phyloP scores from a whole-genome alignment of 1,140 invertebrate species.

The Oryctes rhinoceros region DNA sequence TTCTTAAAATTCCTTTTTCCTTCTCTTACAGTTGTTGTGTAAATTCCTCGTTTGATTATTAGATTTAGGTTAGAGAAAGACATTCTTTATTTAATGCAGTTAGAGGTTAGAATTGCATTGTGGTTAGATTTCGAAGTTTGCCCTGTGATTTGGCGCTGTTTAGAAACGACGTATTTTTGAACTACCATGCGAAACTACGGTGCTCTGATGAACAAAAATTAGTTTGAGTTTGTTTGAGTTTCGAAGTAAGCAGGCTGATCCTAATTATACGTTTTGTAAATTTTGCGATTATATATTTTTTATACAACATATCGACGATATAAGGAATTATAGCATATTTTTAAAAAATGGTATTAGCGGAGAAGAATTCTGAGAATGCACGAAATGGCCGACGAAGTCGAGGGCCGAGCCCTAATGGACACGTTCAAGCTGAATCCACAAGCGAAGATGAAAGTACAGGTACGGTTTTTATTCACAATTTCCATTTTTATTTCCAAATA shows the following conservation, averaged over 20 bases:
- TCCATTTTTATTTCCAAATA: conserved; percentile 44
- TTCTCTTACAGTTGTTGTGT: conserved; percentile 65
- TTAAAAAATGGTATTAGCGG: conserved; percentile 82
- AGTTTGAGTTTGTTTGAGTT: conserved; percentile 48
- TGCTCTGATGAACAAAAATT: conserved; percentile 50
- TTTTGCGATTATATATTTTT: conserved; percentile 39
- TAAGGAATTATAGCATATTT: conserved; percentile 42
- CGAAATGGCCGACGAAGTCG: conserved; percentile 86
- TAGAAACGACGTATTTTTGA: not conserved
- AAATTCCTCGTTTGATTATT: conserved; percentile 65
- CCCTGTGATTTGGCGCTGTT: not conserved
- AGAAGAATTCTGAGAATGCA: conserved; percentile 81
- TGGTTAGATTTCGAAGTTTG: conserved; percentile 9
- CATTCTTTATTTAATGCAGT: conserved; percentile 46
- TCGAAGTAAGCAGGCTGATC: conserved; percentile 47
- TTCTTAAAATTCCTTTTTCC: conserved; percentile 84
- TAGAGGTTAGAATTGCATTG: conserved; percentile 21
- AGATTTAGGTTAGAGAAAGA: conserved; percentile 56
- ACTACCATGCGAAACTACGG: conserved; percentile 51
- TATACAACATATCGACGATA: conserved; percentile 2
- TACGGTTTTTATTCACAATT: conserved; percentile 62
- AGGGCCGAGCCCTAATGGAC: conserved; percentile 88
- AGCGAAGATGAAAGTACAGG: conserved; percentile 81
- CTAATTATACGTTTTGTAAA: conserved; percentile 38
- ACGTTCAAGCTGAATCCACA: conserved; percentile 78